Conservation (phyloP, 2,888 invertebrate species). For the Caenorhabditis zanzibari region DNA sequence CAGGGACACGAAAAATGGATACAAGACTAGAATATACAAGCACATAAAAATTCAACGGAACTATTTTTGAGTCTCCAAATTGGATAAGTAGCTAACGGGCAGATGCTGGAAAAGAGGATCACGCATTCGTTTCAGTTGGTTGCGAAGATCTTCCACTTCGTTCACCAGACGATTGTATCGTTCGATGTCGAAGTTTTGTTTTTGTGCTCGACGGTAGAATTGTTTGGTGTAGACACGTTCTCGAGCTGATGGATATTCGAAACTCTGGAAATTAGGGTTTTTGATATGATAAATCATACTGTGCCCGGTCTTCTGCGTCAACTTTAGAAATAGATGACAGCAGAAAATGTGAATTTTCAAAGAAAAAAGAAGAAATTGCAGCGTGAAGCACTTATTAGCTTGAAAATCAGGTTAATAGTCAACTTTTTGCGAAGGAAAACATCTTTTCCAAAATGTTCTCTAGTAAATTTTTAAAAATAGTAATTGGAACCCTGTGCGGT, state of each 20-base stretch:
- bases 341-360: no score
- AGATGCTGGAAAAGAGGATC: conserved; percentile 82
- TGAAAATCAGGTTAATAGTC: no score
- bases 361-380: no score
- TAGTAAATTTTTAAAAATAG: no score
- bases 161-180: conserved; percentile 77
- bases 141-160: conserved; percentile 74
- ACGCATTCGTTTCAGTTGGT: conserved; percentile 76
- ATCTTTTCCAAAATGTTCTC: no score
- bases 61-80: conserved; percentile 65
- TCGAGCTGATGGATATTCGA: conserved; percentile 79
- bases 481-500: no score
- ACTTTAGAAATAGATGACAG: no score
- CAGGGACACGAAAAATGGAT: conserved; percentile 17
- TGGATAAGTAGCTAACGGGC: conserved; percentile 76
- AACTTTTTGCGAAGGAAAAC: no score
- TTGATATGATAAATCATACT: no score
- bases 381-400: no score
- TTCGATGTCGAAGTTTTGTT: conserved; percentile 77
- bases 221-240: conserved; percentile 79
- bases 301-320: no score
- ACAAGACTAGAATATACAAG: conserved; percentile 61
- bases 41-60: background rate
- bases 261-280: conserved; percentile 71
- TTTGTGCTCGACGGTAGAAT: conserved; percentile 80